A percentile compares a stretch with the other conserved stretches of the same genome.
Evolutionary conservation across 2,797 vertebrate species (phyloP).

Genomic region (Acanthurus tractus): DNA sequence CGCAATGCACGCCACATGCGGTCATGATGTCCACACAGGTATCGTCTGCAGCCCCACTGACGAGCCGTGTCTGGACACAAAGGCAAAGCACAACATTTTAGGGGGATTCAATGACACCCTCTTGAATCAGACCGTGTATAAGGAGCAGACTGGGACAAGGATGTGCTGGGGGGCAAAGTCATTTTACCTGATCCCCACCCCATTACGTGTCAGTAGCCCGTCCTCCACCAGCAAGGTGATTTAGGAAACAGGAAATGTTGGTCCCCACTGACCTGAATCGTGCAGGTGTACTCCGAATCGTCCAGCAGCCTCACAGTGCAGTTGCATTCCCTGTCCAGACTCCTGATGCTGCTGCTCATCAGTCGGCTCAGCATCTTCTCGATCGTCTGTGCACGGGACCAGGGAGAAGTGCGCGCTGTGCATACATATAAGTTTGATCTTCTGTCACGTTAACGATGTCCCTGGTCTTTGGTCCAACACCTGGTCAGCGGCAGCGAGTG

Average conservation of each 20-base stretch:
- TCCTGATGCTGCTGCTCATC: slow-evolving; percentile 97
- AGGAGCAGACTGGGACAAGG: background rate
- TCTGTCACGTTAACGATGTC: slow-evolving; percentile 69
- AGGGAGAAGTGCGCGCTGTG: slow-evolving; percentile 61
- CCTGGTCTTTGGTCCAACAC: slow-evolving; percentile 68
- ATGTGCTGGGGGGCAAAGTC: background rate
- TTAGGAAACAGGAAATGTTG: slow-evolving; percentile 29
- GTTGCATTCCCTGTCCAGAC: slow-evolving; percentile 94
- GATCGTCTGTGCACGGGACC: slow-evolving; percentile 77
- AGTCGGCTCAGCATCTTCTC: slow-evolving; percentile 96
- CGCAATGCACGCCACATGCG: slow-evolving; percentile 51
- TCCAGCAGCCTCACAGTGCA: slow-evolving; percentile 97
- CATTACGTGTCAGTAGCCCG: slow-evolving; percentile 20
- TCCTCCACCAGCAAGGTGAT: slow-evolving; percentile 54
- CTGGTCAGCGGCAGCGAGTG: slow-evolving; percentile 65
- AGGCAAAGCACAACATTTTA: slow-evolving; percentile 16
- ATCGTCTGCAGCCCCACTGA: slow-evolving; percentile 43
- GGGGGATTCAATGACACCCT: slow-evolving; percentile 9
- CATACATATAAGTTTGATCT: slow-evolving; percentile 66
- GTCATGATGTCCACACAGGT: slow-evolving; percentile 50
- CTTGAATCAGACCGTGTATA: background rate
- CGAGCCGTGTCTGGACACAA: slow-evolving; percentile 26
- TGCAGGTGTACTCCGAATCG: slow-evolving; percentile 98
- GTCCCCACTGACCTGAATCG: slow-evolving; percentile 91
- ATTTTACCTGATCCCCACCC: slow-evolving; percentile 48